Conservation (phyloP, 1,140 invertebrate species). For the Zaprionus taronus region DNA sequence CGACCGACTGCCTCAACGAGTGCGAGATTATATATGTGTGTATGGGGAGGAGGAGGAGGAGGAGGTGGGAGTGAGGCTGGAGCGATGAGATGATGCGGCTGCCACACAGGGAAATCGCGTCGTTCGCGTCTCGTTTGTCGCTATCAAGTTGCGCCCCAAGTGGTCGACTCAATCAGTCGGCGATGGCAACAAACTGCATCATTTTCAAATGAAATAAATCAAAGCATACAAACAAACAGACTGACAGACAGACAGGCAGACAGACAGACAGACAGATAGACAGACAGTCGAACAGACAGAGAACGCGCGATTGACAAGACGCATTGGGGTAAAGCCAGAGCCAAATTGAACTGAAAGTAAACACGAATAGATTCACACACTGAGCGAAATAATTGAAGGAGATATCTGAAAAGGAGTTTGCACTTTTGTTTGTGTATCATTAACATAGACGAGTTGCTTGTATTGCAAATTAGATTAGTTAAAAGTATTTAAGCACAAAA, state of each 20-base stretch:
- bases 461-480: too few relatives aligned
- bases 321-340: constrained; percentile 31
- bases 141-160: constrained; percentile 49
- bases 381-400: neutral
- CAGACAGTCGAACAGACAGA: constrained; percentile 19
- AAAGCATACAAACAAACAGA: constrained; percentile 79
- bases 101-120: constrained; percentile 23
- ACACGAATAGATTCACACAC: constrained; percentile 22
- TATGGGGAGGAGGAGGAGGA: neutral
- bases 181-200: constrained; percentile 65
- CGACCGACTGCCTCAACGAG: neutral
- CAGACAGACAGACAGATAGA: constrained; percentile 8
- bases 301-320: constrained; percentile 18
- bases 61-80: neutral
- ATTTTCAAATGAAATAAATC: constrained; percentile 82
- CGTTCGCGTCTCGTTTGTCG: constrained; percentile 28
- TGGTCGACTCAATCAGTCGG: constrained; percentile 35
- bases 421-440: neutral
- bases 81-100: constrained; percentile 9
- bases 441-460: neutral
- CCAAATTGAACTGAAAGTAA: constrained; percentile 54
- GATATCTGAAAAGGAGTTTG: neutral
- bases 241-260: constrained; percentile 48
- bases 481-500: too few relatives aligned
- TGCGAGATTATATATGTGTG: constrained; percentile 10